These are phyloP conservation scores for Harpegnathos saltator DNA, from an alignment of 1,140 invertebrate genomes.

Conservation along the genomic window DNA sequence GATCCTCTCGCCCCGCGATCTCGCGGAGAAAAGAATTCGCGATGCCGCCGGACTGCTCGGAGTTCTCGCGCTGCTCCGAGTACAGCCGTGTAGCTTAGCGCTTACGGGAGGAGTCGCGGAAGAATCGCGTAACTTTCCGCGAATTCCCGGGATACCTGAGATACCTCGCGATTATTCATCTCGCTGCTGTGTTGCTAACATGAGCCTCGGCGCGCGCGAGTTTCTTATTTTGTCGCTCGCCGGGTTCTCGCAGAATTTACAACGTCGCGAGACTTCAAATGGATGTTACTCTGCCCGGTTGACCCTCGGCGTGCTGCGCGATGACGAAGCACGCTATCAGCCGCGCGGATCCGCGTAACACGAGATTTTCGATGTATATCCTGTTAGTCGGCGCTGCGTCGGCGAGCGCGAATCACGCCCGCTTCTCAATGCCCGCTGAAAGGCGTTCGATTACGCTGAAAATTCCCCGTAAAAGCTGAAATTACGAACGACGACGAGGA, in stretches of 20 bases:
- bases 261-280: neutral
- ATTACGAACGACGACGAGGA: conserved; percentile 4
- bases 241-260: neutral
- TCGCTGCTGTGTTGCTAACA: too few species aligned
- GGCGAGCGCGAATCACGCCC: conserved; percentile 4
- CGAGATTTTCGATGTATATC: conserved; percentile 2
- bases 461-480: conserved; percentile 29
- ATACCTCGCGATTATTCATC: neutral
- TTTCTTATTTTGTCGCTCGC: neutral
- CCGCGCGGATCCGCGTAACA: neutral
- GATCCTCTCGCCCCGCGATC: conserved; percentile 5
- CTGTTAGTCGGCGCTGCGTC: neutral
- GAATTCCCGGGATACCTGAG: conserved; percentile 12
- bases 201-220: neutral
- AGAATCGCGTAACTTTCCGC: conserved; percentile 34
- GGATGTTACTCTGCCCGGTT: neutral
- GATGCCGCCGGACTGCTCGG: conserved; percentile 3
- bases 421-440: conserved; percentile 37
- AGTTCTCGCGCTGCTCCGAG: too few species aligned
- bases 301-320: neutral
- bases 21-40: conserved; percentile 33
- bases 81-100: too few species aligned
- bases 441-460: conserved; percentile 38
- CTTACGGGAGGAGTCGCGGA: too few species aligned
- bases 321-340: neutral